Evolutionary conservation across 2,797 vertebrate genomes (phyloP).

Genomic region (Heterohyrax brucei): DNA sequence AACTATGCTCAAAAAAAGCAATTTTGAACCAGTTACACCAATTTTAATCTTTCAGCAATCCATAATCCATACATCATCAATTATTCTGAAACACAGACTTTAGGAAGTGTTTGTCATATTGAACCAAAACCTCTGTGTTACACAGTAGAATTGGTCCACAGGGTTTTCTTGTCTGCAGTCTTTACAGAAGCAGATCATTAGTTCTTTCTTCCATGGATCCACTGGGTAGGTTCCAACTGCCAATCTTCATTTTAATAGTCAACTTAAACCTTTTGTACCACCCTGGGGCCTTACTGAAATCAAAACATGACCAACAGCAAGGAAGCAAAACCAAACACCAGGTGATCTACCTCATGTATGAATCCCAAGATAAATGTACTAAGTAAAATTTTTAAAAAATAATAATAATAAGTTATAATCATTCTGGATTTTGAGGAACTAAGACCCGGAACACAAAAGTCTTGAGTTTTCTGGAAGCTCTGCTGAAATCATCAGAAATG

Average conservation of each 20-base stretch:
- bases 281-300: neutral
- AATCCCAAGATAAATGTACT: neutral
- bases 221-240: too few species aligned
- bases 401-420: neutral
- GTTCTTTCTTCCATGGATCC: too few species aligned
- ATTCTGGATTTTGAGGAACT: neutral
- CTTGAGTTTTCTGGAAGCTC: neutral
- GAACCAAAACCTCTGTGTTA: too few species aligned
- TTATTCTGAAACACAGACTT: neutral
- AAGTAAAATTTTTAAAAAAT: neutral
- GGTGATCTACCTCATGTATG: neutral
- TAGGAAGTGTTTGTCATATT: neutral
- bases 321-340: too few species aligned
- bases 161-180: too few species aligned
- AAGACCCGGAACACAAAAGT: neutral
- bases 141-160: too few species aligned
- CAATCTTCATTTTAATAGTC: too few species aligned
- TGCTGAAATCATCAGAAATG: neutral
- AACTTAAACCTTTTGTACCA: too few species aligned
- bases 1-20: neutral
- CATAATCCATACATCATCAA: neutral
- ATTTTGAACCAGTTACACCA: neutral
- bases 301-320: neutral
- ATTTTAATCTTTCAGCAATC: neutral
- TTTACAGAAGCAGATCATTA: too few species aligned